Percentiles rank a stretch among this genome's conserved stretches.
Conservation (phyloP, 2,797 vertebrate genomes). For the Staurois parvus region DNA sequence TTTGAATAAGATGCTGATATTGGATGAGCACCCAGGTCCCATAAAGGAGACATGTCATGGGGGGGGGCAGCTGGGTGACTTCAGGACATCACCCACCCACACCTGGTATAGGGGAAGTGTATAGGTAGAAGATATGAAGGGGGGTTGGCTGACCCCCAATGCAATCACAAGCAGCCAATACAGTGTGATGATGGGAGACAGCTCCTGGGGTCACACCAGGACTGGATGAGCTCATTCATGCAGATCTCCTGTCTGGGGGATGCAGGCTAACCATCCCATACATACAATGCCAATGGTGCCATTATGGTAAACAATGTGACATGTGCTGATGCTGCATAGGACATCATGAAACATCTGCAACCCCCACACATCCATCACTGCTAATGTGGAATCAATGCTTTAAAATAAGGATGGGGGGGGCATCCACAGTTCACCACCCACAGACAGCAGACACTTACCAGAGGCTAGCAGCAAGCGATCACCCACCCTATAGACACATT, state of each 20-base stretch:
- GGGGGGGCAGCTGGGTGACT: not conserved
- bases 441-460: slow-evolving; percentile 40
- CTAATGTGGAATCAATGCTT: too few relatives aligned
- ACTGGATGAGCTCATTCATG: slow-evolving; percentile 50
- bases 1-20: too few relatives aligned
- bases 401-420: too few relatives aligned
- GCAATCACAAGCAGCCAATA: slow-evolving; percentile 7
- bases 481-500: slow-evolving; percentile 21
- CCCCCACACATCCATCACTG: too few relatives aligned
- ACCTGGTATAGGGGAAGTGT: not conserved
- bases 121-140: not conserved
- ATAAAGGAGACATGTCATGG: too few relatives aligned
- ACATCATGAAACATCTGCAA: too few relatives aligned
- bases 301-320: not conserved
- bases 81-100: not conserved
- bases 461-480: slow-evolving; percentile 5
- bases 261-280: not conserved
- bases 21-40: too few relatives aligned
- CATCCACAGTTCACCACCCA: not conserved
- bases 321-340: not conserved
- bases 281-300: not conserved
- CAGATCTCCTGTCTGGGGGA: slow-evolving; percentile 30
- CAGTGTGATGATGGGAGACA: not conserved
- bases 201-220: slow-evolving; percentile 45
- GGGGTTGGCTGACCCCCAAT: not conserved